Evolutionary conservation across 2,888 invertebrate species (phyloP).

Genomic region (Amblyjoppa fuscipennis): DNA sequence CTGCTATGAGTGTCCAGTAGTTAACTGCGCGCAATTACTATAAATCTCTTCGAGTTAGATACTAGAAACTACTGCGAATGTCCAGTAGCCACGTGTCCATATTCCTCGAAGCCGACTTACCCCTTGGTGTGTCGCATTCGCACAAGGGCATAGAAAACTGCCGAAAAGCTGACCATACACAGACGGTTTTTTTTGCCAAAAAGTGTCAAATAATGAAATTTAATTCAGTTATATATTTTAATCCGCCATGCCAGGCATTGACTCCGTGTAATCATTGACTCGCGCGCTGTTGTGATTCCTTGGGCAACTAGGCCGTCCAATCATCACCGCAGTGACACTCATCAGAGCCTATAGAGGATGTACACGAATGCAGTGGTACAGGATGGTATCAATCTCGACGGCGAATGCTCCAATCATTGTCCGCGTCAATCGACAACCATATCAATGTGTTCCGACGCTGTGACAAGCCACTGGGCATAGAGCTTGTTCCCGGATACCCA

Average conservation of each 20-base stretch:
- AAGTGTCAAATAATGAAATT: no score
- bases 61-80: no score
- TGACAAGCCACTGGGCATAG: conserved; percentile 6
- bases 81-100: no score
- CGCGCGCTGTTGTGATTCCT: neutral
- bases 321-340: neutral
- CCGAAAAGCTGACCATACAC: no score
- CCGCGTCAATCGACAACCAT: conserved; percentile 23
- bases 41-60: no score
- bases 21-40: no score
- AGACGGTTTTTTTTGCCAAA: no score
- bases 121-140: no score
- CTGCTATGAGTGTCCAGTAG: no score
- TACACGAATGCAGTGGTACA: neutral
- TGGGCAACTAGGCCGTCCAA: neutral
- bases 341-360: neutral
- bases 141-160: no score
- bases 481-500: neutral
- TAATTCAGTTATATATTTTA: neutral
- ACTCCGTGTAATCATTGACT: neutral
- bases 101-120: no score
- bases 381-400: conserved; percentile 7
- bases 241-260: neutral
- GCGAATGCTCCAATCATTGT: conserved; percentile 23
- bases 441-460: conserved; percentile 9